Evolutionary conservation across 2,888 invertebrate species (phyloP).

Genomic region (Saturnia japonica): DNA sequence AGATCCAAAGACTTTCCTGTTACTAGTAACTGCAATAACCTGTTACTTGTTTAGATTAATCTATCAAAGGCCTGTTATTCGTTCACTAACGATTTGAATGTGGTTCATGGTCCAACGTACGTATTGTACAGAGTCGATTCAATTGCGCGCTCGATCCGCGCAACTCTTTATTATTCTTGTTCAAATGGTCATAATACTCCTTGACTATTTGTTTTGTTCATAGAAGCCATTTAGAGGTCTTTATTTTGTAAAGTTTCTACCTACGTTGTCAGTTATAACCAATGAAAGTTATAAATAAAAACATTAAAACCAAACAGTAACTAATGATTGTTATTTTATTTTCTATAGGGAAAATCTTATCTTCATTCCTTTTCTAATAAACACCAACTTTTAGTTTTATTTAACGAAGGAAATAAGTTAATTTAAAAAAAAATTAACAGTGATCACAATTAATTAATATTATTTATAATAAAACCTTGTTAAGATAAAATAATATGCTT

Average conservation of each 20-base stretch:
- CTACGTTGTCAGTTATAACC: not conserved
- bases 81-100: conserved; percentile 43
- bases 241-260: not conserved
- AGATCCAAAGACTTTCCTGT: not conserved
- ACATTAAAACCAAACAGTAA: too few relatives aligned
- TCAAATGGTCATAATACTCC: conserved; percentile 31
- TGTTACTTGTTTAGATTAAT: conserved; percentile 24
- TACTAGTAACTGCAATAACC: not conserved
- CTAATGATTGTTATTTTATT: too few relatives aligned
- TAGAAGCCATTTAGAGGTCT: conserved; percentile 25
- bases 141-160: conserved; percentile 44
- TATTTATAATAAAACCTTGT: too few relatives aligned
- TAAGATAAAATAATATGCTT: too few relatives aligned
- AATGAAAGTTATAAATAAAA: too few relatives aligned
- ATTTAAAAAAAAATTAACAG: too few relatives aligned
- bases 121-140: conserved; percentile 44
- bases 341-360: too few relatives aligned
- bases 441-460: too few relatives aligned
- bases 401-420: too few relatives aligned
- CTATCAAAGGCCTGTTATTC: conserved; percentile 29
- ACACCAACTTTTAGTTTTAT: too few relatives aligned
- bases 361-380: too few relatives aligned
- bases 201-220: conserved; percentile 36
- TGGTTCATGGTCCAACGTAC: conserved; percentile 55
- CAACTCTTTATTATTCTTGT: conserved; percentile 42